Evolutionary conservation across 2,797 vertebrate species (phyloP).

Genomic region (Sebastes oblongus): DNA sequence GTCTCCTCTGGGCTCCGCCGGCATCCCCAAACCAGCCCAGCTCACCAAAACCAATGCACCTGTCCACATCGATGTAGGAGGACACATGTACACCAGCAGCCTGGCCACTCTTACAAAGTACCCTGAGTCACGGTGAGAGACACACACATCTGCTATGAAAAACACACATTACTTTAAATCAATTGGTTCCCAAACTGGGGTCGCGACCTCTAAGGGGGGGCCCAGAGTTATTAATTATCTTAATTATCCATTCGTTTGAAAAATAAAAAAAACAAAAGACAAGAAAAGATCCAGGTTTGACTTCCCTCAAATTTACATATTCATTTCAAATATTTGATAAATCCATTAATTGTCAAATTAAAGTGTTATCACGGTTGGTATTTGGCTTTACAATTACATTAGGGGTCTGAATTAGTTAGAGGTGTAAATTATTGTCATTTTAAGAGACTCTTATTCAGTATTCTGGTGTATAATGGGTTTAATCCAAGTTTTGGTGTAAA

Average conservation of each 20-base stretch:
- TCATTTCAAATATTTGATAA: not conserved
- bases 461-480: not conserved
- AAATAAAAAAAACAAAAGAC: not conserved
- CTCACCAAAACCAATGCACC: constrained; percentile 96
- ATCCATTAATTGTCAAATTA: not conserved
- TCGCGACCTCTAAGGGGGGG: too few relatives aligned
- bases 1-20: constrained; percentile 88
- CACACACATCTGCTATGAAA: not conserved
- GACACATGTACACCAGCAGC: constrained; percentile 99
- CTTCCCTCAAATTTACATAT: not conserved
- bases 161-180: not conserved
- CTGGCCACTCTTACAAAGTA: constrained; percentile 97
- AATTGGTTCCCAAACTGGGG: not conserved
- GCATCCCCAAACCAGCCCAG: constrained; percentile 93
- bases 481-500: not conserved
- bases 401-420: not conserved
- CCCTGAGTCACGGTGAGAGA: constrained; percentile 91
- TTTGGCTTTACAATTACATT: not conserved
- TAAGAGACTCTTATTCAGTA: not conserved
- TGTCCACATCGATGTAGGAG: constrained; percentile 97
- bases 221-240: not conserved
- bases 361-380: not conserved
- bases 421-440: not conserved
- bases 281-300: not conserved
- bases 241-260: not conserved